Conservation (phyloP, 2,797 vertebrate genomes). For the Numenius phaeopus region DNA sequence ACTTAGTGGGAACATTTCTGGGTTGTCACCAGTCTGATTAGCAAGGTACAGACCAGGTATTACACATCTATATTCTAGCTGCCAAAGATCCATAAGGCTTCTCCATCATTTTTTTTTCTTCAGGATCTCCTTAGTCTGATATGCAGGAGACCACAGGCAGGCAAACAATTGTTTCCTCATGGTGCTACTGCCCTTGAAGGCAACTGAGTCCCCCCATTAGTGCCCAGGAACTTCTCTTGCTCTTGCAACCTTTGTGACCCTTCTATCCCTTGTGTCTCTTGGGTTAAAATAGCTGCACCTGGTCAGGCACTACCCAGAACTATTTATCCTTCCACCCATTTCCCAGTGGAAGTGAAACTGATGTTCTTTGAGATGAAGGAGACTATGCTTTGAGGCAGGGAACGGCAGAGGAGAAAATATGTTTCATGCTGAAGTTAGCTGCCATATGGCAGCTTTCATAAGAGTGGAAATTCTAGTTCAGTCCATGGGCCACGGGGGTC, state of each 20-base stretch:
- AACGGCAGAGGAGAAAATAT: background rate
- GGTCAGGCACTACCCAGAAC: background rate
- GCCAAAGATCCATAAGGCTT: background rate
- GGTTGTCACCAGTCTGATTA: background rate
- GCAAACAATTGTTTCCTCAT: background rate
- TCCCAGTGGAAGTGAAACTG: background rate
- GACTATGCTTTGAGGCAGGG: background rate
- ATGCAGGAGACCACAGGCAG: background rate
- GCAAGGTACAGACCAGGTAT: background rate
- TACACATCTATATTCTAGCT: background rate
- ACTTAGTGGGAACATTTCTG: background rate
- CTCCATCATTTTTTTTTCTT: background rate
- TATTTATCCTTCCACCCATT: background rate
- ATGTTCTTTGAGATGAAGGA: background rate
- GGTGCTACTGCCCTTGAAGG: background rate
- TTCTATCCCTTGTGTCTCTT: background rate
- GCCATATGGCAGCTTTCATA: background rate
- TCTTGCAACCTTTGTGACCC: background rate
- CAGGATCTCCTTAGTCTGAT: background rate
- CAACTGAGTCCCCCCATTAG: background rate
- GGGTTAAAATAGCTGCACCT: background rate
- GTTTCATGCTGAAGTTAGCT: background rate
- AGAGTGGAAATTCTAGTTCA: background rate
- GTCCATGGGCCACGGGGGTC: background rate
- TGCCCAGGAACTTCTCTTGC: background rate